Base-by-base conservation (phyloP, 2,888 invertebrate genomes). In the Agriopis aurantiaria region DNA sequence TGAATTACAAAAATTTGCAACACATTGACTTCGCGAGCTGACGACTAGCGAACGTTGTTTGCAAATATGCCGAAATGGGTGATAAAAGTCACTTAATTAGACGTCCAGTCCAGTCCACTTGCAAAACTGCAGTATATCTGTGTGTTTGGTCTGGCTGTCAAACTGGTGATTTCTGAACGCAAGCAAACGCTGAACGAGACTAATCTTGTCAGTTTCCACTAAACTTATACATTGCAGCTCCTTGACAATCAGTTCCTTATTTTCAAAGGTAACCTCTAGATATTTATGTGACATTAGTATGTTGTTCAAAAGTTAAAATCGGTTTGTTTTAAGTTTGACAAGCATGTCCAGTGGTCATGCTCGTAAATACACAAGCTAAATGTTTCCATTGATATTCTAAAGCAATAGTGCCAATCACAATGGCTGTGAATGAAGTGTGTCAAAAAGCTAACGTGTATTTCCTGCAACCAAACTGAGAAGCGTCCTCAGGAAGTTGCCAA, bases 401-500 rank as follows among this genome's bases (percentile, higher is more conserved):
- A 67, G 58, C 53, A 49, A 67, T 57, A 59, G 53, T 59, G 63
- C 40, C 66, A 63, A 71, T 71, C 66, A 56, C 63, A 66, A 67
- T 71, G 51, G 66, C 59, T 67, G 63, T 64, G 63, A 70, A 67
- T 67, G 62, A 73, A 62, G 68, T 65, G 73, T 75, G 73, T 68
- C 76, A 70, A 74, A 23, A 72, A 71, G 68, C 63, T 70, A 69
- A 72, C 71, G 63, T 68, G 51, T 72, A 75, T 68, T 74, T 77
- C 77, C 75, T 71, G 69, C 71, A 62, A 57, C 72, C 75, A 68
- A 73, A 72, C 69, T 56, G 53, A 71, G 71, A 9, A 55, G 65
- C 57, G 68, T 57, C 52, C 63, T 61, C 71, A 74, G 77, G 77
- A 77, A 75, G 75, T 75, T 73, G 68, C 75, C 75, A 77, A 75